These are phyloP conservation scores for Coelinius sp. DNA, from an alignment of 2,888 invertebrate species.

Conservation along the genomic window DNA sequence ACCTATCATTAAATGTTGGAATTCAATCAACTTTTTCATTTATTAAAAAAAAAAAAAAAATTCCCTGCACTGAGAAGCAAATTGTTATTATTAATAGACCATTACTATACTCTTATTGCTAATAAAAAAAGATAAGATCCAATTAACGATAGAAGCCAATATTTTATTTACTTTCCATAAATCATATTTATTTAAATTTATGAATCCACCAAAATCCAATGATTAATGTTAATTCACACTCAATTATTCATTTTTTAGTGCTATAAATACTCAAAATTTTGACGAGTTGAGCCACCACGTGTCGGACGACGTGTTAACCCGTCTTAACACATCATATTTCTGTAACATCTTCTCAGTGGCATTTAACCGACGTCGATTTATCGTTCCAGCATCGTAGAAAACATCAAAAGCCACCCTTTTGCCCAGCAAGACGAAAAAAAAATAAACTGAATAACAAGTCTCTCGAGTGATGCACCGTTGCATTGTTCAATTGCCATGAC, in stretches of 20 bases:
- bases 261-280: slow-evolving; percentile 43
- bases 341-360: slow-evolving; percentile 51
- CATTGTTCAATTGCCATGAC: slow-evolving; percentile 16
- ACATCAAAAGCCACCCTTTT: slow-evolving; percentile 53
- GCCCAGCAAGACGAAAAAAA: neutral
- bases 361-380: slow-evolving; percentile 58
- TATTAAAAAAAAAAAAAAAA: too few species aligned
- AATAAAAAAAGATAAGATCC: too few species aligned
- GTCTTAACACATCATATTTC: slow-evolving; percentile 60
- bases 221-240: neutral
- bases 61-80: neutral
- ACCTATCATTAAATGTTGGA: neutral
- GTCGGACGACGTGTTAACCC: slow-evolving; percentile 55
- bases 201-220: neutral
- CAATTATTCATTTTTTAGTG: neutral
- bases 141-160: too few species aligned
- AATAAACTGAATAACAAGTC: slow-evolving; percentile 7
- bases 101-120: too few species aligned
- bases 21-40: neutral
- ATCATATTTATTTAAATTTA: too few species aligned
- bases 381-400: slow-evolving; percentile 53
- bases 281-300: slow-evolving; percentile 41
- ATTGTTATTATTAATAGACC: too few species aligned
- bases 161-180: too few species aligned
- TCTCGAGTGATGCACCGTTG: neutral